phyloP scores from a whole-genome alignment of 1,140 invertebrate genomes.

The Homalodisca vitripennis region DNA sequence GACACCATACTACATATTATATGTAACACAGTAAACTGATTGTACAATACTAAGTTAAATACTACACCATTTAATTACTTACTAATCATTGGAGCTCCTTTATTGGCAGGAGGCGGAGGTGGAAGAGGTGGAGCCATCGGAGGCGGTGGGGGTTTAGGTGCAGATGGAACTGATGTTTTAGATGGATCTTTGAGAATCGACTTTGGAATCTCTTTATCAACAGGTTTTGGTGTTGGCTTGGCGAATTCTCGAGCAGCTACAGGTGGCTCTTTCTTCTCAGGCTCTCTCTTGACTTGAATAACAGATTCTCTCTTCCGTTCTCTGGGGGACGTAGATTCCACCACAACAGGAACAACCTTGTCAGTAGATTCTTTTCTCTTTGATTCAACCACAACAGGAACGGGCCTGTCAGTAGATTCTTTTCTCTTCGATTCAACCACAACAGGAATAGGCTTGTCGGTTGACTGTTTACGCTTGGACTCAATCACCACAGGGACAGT shows the following conservation, averaged over 20 bases:
- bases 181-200: constrained; percentile 42
- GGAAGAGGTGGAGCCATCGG: constrained; percentile 38
- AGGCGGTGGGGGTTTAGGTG: constrained; percentile 68
- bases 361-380: constrained; percentile 44
- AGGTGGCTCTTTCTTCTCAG: background rate
- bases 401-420: constrained; percentile 39
- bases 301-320: background rate
- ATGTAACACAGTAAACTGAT: no score
- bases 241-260: constrained; percentile 6
- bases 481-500: background rate
- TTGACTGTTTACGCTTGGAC: background rate
- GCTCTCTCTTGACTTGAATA: background rate
- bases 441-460: background rate
- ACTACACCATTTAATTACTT: no score
- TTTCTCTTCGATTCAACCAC: constrained; percentile 37
- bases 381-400: constrained; percentile 15
- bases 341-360: constrained; percentile 17
- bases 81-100: constrained; percentile 24
- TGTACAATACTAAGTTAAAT: no score
- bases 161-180: constrained; percentile 51
- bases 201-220: constrained; percentile 48
- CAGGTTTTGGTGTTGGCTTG: constrained; percentile 33
- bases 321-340: constrained; percentile 8
- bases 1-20: no score
- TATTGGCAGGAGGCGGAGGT: constrained; percentile 25